Conservation (phyloP, 1,140 invertebrate species). For the Tetragonula clypearis region DNA sequence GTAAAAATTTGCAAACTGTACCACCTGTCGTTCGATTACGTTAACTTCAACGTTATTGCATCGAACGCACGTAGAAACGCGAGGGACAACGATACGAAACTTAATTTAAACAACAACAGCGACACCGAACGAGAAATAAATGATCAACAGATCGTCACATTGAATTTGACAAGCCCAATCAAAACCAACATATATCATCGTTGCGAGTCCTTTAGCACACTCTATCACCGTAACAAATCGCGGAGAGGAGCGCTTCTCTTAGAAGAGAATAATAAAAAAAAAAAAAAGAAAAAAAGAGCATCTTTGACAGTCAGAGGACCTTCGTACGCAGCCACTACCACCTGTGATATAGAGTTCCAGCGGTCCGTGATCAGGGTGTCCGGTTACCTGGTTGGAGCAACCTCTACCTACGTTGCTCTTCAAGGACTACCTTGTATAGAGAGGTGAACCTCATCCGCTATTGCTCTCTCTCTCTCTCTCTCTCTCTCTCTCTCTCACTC, state of each 20-base stretch:
- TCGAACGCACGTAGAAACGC: no score
- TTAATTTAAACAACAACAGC: no score
- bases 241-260: constrained; percentile 47
- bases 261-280: constrained; percentile 4
- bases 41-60: background rate
- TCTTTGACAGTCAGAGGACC: constrained; percentile 63
- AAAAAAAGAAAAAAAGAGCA: constrained; percentile 32
- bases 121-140: no score
- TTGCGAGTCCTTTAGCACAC: background rate
- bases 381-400: constrained; percentile 74
- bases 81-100: no score
- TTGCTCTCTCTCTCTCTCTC: background rate
- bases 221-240: constrained; percentile 39
- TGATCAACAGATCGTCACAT: background rate
- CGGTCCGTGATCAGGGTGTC: constrained; percentile 76
- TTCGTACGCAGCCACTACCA: constrained; percentile 69
- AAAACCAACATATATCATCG: background rate
- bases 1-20: background rate
- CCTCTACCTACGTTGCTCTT: constrained; percentile 70
- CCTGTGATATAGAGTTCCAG: constrained; percentile 81
- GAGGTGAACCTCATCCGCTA: constrained; percentile 2
- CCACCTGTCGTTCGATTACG: background rate
- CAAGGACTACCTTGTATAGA: constrained; percentile 74
- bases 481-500: background rate
- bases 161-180: background rate